Evolutionary conservation across 2,113 vertebrate genomes (phyloP).

Genomic region (Aplodontia rufa): DNA sequence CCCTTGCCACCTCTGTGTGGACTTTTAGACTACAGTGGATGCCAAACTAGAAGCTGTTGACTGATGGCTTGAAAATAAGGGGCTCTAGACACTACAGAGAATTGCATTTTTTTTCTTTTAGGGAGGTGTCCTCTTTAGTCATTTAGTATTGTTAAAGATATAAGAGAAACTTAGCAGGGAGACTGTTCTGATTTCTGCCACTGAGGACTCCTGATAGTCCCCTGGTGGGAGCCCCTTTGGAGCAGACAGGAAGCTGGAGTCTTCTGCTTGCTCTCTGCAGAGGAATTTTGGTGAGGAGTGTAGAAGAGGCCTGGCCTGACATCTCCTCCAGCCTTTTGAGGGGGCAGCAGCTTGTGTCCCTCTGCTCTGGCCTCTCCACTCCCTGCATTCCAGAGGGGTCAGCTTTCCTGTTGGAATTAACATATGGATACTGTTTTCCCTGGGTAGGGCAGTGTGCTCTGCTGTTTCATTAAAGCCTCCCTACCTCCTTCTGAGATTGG

Average conservation of each 20-base stretch:
- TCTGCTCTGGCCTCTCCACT: too few relatives aligned
- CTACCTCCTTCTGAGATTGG: background rate
- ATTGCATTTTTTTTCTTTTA: background rate
- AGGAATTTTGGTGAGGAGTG: background rate
- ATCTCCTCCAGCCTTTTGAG: background rate
- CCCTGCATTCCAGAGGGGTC: background rate
- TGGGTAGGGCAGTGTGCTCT: background rate
- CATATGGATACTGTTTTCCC: background rate
- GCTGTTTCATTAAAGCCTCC: background rate
- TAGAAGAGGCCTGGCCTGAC: background rate
- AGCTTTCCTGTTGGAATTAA: background rate
- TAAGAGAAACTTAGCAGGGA: background rate
- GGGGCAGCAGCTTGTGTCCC: background rate
- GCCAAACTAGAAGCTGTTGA: background rate
- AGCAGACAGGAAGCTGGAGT: background rate
- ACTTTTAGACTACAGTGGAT: background rate
- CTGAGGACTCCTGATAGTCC: constrained; percentile 42
- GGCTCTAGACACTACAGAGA: background rate
- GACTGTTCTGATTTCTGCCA: constrained; percentile 2
- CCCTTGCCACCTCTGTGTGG: background rate
- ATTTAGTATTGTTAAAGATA: background rate
- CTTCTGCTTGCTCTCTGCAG: background rate
- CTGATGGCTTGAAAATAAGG: background rate
- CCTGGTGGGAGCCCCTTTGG: constrained; percentile 22
- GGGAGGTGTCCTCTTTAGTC: background rate